Base-by-base conservation (phyloP, 2,888 invertebrate genomes). In the Troides aeacus region DNA sequence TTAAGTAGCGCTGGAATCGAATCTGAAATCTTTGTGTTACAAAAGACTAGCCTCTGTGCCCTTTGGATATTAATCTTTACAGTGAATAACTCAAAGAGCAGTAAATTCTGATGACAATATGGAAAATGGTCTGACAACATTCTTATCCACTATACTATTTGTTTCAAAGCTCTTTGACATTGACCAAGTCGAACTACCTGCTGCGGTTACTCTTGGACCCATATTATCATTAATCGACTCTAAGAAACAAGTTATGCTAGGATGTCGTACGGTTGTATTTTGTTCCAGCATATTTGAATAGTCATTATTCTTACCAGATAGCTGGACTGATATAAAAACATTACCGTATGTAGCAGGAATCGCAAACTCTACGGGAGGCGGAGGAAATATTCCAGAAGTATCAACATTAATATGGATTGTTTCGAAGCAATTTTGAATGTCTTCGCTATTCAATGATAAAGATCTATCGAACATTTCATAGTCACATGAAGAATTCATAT, bases 131-230 rank as follows among this genome's bases (percentile, higher is more conserved):
- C 80, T 79, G 62, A 83, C 69, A 15, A 80, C 77, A 53, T 81
- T 79, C 17, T 86, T 82, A 71, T 81, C 85, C 56, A 81, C 82
- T 60, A 76, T 77, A 58, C 69, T 69, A 74, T 80, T 84, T 73
- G 88, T 86, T 72, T 74, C 80, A 76, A 90, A 89, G 73, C 87
- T 84, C 73, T 87, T 96, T 73, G 96, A 96, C 75, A 97, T 93
- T 42, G 97, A 97, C 83, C 97, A 95, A 39, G 96, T 97, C 12
- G 97, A 97, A 84, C 97, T 97, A 63, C 97, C 97, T 73, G 97
- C 96, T 53, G 97, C 97, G 15, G 97, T 97, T 66, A 97, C 96
- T 74, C 97, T 94, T 66, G 97, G 96, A 10, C 97, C 97, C 96
- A 97, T 97, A 89, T 97, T 97, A 89, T 98, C 97, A 85, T 97